These are phyloP conservation scores for Cotesia vestalis DNA, from an alignment of 1,140 invertebrate species.

Conservation along the genomic window DNA sequence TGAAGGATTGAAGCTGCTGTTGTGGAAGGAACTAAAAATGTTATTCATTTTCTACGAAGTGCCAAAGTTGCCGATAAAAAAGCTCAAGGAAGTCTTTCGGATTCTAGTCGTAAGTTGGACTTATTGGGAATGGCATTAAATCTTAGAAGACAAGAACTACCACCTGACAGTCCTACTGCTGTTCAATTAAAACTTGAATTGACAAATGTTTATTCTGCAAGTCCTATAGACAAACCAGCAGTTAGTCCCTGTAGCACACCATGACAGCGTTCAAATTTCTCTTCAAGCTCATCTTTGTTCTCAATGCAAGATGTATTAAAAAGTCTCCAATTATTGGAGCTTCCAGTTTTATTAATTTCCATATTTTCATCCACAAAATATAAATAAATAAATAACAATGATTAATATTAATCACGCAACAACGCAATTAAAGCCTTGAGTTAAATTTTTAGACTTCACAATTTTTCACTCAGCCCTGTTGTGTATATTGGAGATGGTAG, in stretches of 20 bases:
- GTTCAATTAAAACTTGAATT: slow-evolving; percentile 78
- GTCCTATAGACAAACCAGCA: slow-evolving; percentile 78
- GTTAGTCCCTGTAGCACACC: slow-evolving; percentile 78
- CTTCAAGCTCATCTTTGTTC: slow-evolving; percentile 84
- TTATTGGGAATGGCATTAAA: slow-evolving; percentile 90
- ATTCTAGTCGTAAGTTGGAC: slow-evolving; percentile 94
- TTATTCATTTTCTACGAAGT: slow-evolving; percentile 89
- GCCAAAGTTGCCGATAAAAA: slow-evolving; percentile 94
- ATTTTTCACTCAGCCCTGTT: slow-evolving; percentile 55
- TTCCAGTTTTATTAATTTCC: slow-evolving; percentile 57
- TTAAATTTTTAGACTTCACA: slow-evolving; percentile 25
- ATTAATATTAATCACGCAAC: slow-evolving; percentile 14
- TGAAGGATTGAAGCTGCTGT: slow-evolving; percentile 96
- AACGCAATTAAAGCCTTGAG: slow-evolving; percentile 48
- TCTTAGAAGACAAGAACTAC: slow-evolving; percentile 84
- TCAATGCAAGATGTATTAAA: slow-evolving; percentile 75
- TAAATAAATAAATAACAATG: slow-evolving; percentile 9
- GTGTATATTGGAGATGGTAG: too few species aligned
- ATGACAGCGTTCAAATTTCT: slow-evolving; percentile 90
- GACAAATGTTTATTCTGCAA: slow-evolving; percentile 75
- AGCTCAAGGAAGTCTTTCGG: slow-evolving; percentile 90
- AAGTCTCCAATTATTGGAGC: slow-evolving; percentile 54
- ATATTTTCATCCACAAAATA: slow-evolving; percentile 42
- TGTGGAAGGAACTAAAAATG: slow-evolving; percentile 98
- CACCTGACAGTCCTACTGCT: slow-evolving; percentile 78